phyloP scores from a whole-genome alignment of 2,797 vertebrate genomes.

The Bufotes viridis region DNA sequence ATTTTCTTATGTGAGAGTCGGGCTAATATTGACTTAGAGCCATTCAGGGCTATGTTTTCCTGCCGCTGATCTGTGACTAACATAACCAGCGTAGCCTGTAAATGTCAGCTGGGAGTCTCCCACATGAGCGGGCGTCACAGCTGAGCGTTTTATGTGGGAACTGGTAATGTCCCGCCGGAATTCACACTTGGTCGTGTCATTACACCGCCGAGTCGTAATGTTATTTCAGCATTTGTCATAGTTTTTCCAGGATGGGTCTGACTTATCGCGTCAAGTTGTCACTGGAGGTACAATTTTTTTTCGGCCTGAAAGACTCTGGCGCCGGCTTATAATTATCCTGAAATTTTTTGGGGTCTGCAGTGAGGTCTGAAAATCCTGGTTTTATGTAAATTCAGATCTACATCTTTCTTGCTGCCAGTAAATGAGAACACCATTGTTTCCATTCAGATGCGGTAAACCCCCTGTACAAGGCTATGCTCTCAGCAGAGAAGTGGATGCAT shows the following conservation, averaged over 20 bases:
- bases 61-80: conserved; percentile 17
- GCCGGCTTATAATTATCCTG: not conserved
- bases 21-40: not conserved
- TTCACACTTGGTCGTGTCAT: conserved; percentile 16
- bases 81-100: not conserved
- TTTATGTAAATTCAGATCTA: no score
- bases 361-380: not conserved
- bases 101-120: not conserved
- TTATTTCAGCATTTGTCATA: conserved; percentile 24
- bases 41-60: conserved; percentile 2
- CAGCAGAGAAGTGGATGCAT: no score
- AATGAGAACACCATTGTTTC: no score
- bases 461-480: no score
- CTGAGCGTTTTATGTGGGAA: conserved; percentile 28
- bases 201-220: conserved; percentile 8
- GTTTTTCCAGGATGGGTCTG: not conserved
- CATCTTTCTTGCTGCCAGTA: no score
- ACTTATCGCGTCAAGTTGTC: not conserved
- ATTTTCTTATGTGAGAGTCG: not conserved
- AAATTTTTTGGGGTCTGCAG: no score
- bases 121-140: conserved; percentile 25
- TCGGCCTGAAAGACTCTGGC: not conserved
- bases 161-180: not conserved
- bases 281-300: not conserved
- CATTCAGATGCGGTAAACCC: no score